These are phyloP conservation scores for Acipenser transmontanus DNA, from an alignment of 2,797 vertebrate species.

Conservation along the genomic window DNA sequence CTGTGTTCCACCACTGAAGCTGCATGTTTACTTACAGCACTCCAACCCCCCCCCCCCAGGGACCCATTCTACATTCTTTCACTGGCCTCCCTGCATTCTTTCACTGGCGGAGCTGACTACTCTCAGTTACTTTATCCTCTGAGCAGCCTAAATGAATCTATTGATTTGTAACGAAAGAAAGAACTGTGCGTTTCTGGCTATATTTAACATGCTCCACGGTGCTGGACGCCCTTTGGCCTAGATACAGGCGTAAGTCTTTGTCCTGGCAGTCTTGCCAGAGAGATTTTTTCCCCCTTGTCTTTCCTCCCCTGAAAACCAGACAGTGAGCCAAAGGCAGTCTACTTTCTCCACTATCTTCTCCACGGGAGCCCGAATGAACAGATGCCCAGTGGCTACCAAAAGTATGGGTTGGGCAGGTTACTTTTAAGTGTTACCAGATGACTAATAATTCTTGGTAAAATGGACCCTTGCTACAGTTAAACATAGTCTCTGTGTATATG, in stretches of 20 bases:
- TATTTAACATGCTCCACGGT: slow-evolving; percentile 13
- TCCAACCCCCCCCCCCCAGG: slow-evolving; percentile 25
- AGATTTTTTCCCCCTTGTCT: slow-evolving; percentile 6
- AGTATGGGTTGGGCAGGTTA: not conserved
- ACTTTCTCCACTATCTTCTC: slow-evolving; percentile 20
- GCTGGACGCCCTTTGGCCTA: slow-evolving; percentile 26
- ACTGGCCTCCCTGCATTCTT: slow-evolving; percentile 46
- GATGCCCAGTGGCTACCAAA: slow-evolving; percentile 9
- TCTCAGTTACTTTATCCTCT: slow-evolving; percentile 28
- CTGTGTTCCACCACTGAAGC: slow-evolving; percentile 14
- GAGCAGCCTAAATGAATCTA: slow-evolving; percentile 24
- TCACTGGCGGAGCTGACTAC: slow-evolving; percentile 32
- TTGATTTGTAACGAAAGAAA: slow-evolving; percentile 24
- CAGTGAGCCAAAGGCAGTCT: slow-evolving; percentile 22
- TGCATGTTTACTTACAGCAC: slow-evolving; percentile 43
- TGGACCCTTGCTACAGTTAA: too few relatives aligned
- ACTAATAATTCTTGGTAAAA: too few relatives aligned
- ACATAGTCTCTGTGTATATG: too few relatives aligned
- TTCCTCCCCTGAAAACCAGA: slow-evolving; percentile 10
- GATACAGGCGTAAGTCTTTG: slow-evolving; percentile 20
- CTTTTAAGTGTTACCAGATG: not conserved
- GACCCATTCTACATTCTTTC: slow-evolving; percentile 47
- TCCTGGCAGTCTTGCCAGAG: slow-evolving; percentile 5
- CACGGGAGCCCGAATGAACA: slow-evolving; percentile 21
- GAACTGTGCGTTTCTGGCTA: slow-evolving; percentile 9